A percentile compares a stretch with the other conserved stretches of the same genome.
Conservation (phyloP, 1,140 invertebrate species). For the Magallana ariakensis region DNA sequence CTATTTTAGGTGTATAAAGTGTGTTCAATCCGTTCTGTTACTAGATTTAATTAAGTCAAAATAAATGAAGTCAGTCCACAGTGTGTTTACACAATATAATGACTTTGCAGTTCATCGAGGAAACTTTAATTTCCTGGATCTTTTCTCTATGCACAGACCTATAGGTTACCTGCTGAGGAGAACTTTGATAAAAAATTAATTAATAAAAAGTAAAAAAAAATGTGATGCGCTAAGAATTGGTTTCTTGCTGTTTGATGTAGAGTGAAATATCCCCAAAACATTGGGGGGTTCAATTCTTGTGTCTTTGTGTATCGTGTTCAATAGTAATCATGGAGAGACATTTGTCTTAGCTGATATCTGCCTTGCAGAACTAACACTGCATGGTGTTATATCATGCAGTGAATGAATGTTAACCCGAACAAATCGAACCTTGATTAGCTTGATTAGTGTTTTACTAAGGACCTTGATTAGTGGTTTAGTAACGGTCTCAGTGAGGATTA, state of each 20-base stretch:
- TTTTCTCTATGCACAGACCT: background rate
- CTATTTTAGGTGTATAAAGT: background rate
- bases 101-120: background rate
- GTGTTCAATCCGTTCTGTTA: background rate
- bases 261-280: background rate
- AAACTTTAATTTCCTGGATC: slow-evolving; percentile 33
- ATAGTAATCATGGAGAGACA: too few species aligned
- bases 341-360: too few species aligned
- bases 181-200: slow-evolving; percentile 7
- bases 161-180: background rate
- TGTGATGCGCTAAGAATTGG: background rate
- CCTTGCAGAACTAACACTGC: too few species aligned
- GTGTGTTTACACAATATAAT: slow-evolving; percentile 13
- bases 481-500: too few species aligned
- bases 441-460: too few species aligned
- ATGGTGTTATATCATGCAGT: too few species aligned
- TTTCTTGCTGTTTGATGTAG: background rate
- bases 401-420: too few species aligned
- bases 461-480: too few species aligned
- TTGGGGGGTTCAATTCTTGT: slow-evolving; percentile 7
- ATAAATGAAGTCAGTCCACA: background rate
- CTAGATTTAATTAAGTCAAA: background rate
- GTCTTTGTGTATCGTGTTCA: background rate
- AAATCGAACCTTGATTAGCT: too few species aligned
- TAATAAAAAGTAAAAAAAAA: slow-evolving; percentile 7